These are phyloP conservation scores for Callospermophilus lateralis DNA, from an alignment of 2,113 vertebrate genomes.

Conservation along the genomic window DNA sequence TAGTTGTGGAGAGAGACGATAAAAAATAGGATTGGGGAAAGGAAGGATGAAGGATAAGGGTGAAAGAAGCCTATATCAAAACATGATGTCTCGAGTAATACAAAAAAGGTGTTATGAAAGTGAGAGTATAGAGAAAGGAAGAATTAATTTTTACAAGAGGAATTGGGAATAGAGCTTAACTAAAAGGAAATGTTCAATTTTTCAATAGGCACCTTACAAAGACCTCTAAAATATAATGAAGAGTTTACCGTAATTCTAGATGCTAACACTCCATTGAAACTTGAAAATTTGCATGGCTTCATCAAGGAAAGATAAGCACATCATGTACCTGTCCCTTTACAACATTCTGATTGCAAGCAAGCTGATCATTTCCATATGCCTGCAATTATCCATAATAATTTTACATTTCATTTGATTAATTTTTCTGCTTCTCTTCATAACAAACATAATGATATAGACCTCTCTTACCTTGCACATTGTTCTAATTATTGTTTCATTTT, in stretches of 20 bases:
- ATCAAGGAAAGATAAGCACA: constrained; percentile 69
- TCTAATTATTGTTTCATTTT: constrained; percentile 84
- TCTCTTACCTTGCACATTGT: constrained; percentile 75
- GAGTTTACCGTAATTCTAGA: constrained; percentile 11
- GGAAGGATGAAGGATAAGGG: neutral
- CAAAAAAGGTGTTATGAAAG: neutral
- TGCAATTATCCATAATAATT: constrained; percentile 85
- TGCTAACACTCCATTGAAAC: constrained; percentile 18
- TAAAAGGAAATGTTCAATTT: constrained; percentile 58
- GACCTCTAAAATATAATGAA: neutral
- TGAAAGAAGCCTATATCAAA: neutral
- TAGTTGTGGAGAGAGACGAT: neutral
- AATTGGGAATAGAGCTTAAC: neutral
- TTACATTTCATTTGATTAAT: constrained; percentile 84
- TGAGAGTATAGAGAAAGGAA: neutral
- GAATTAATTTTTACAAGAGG: neutral
- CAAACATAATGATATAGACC: constrained; percentile 68
- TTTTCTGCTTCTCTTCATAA: constrained; percentile 69
- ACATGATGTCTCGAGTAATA: neutral
- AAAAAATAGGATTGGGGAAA: neutral
- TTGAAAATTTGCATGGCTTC: constrained; percentile 10
- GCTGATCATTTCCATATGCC: constrained; percentile 80
- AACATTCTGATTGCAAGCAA: constrained; percentile 81
- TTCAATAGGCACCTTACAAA: constrained; percentile 30
- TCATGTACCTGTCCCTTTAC: constrained; percentile 73